Evolutionary conservation across 2,113 vertebrate genomes (phyloP), one percentile per base, ranked within the genome.

Genomic region (Clarias macrocephalus): DNA sequence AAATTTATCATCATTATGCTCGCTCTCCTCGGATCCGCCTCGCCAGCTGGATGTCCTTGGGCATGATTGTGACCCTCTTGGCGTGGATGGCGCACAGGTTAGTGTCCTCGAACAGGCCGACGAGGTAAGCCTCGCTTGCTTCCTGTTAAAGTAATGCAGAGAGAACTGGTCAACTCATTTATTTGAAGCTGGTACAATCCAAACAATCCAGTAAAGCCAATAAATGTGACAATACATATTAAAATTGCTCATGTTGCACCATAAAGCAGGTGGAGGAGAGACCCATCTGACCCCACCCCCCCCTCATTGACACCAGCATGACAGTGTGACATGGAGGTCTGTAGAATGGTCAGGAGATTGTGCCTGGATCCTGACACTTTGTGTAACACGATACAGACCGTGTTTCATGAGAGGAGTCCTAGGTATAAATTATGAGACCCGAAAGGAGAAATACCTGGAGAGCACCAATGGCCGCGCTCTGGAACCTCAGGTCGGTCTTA

Each of bases 11-110:
- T 23, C 70, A n/a, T 95, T 96, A 96, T 90, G 96, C 96, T 66
- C 96, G 92, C 86, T 96, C 96, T 12, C 96, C 96, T 90, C 96
- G 87, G 86, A 96, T 96, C 93, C 96, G 95, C 91, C 96, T 92
- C 65, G 96, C 96, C 92, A 96, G 93, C 90, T 96, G 96, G 86
- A 96, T 96, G 89, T 96, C 95, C 93, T 96, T 96, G 90, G 95
- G 95, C 95, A 96, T 96, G 92, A 96, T 96, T 2, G 95, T 96
- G 0, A 96, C 95, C 91, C 95, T 94, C 91, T 96, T 96, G 77
- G 95, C 95, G 0, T 96, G 95, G 72, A 96, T 96, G 65, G 95
- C 95, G 2, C 95, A 96, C 92, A 96, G 90, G 90, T 96, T 96
- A 65, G 95, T 96, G 91, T 96, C 95, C 88, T 96, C 95, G 89